These are phyloP conservation scores for Oreochromis mossambicus DNA, from an alignment of 2,797 vertebrate species.

Conservation along the genomic window DNA sequence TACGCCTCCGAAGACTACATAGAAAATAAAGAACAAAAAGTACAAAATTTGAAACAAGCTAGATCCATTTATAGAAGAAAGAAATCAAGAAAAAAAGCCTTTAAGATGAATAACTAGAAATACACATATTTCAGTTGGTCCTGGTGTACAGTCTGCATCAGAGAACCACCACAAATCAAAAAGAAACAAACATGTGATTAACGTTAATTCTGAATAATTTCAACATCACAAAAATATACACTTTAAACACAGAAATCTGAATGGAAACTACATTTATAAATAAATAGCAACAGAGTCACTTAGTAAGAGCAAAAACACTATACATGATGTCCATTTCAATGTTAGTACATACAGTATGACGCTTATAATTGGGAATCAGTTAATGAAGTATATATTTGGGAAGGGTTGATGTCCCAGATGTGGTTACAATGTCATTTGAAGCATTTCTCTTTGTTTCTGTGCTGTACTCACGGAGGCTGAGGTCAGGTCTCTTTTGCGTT, in stretches of 20 bases:
- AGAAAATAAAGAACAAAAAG: constrained; percentile 19
- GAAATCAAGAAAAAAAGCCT: neutral
- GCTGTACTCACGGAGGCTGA: neutral
- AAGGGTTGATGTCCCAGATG: neutral
- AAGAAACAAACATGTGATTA: neutral
- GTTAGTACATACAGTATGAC: constrained; percentile 48
- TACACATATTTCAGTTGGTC: constrained; percentile 43
- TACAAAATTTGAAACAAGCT: constrained; percentile 26
- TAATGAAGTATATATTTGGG: neutral
- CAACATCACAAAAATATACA: constrained; percentile 41
- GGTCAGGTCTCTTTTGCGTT: neutral
- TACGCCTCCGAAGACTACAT: constrained; percentile 9
- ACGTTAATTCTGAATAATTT: constrained; percentile 8
- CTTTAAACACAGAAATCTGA: constrained; percentile 40
- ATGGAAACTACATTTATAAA: constrained; percentile 53
- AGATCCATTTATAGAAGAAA: constrained; percentile 40
- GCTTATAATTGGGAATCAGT: neutral
- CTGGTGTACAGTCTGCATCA: constrained; percentile 10
- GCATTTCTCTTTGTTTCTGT: neutral
- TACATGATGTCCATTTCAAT: constrained; percentile 35
- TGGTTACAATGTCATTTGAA: neutral
- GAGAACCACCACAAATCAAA: neutral
- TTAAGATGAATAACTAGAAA: constrained; percentile 23
- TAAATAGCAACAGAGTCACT: constrained; percentile 64
- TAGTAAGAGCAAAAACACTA: constrained; percentile 34